Evolutionary conservation across 1,140 invertebrate species (phyloP).

Genomic region (Wasmannia auropunctata): DNA sequence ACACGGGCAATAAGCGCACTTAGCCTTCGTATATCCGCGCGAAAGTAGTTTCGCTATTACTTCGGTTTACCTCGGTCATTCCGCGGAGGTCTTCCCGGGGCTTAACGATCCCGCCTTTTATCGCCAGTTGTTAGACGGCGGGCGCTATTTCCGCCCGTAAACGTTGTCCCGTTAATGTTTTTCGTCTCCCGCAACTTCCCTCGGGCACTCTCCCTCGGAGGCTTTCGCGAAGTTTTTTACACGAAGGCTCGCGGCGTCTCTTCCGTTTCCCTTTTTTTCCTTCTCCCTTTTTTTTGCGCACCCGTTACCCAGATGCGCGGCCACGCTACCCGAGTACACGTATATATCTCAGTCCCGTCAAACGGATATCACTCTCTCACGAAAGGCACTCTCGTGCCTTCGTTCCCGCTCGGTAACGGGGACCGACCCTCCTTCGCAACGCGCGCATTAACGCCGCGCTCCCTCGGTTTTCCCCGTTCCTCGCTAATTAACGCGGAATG

Average conservation of each 20-base stretch:
- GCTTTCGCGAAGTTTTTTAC: constrained; percentile 33
- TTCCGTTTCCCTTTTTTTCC: background rate
- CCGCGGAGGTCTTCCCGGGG: background rate
- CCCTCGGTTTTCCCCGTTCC: background rate
- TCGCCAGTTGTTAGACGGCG: constrained; percentile 42
- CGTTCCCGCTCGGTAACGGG: background rate
- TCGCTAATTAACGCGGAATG: constrained; percentile 67
- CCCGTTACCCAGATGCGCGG: constrained; percentile 14
- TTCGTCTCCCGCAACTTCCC: constrained; percentile 28
- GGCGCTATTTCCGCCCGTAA: constrained; percentile 31
- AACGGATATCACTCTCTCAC: constrained; percentile 9
- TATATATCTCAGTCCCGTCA: constrained; percentile 32
- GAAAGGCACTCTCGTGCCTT: background rate
- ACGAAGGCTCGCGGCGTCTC: constrained; percentile 1
- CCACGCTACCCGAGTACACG: background rate
- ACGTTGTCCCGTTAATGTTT: constrained; percentile 43
- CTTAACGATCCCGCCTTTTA: constrained; percentile 52
- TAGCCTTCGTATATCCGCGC: constrained; percentile 17
- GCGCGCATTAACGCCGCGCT: background rate
- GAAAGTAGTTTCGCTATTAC: constrained; percentile 48
- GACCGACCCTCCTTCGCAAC: too few species aligned
- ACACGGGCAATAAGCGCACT: constrained; percentile 38
- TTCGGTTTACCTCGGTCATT: constrained; percentile 32
- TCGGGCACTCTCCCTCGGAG: background rate
- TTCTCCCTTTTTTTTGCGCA: background rate